Base-by-base conservation (phyloP, 2,113 vertebrate genomes). In the Sitta europaea region DNA sequence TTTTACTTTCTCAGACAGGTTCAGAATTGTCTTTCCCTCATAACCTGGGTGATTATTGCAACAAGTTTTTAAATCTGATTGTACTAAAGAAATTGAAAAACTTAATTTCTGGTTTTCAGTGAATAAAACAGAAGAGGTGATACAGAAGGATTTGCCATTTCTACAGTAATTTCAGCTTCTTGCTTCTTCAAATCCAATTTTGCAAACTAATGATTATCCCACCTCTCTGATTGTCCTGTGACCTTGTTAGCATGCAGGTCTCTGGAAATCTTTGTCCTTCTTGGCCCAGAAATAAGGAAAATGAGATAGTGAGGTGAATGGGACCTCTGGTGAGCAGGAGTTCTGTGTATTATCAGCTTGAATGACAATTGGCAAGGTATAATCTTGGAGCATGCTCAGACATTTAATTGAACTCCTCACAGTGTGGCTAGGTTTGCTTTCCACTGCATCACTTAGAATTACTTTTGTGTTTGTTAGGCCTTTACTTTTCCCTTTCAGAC, bases 131-230 rank as follows among this genome's bases (percentile, higher is more conserved):
- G 70, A 31, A 36, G 66, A 70, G 12, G 28, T 71, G 62, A 73
- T 80, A 78, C 55, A 93, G 93, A 57, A 67, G 18, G 28, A 36
- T 68, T 83, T 86, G 10, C n/a, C 33, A 58, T 72, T 72, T 42
- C 17, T 66, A 74, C 53, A 62, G 53, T 88, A 75, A 89, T 79
- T 75, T 88, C 59, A 38, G 27, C 29, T 86, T 66, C 73, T 74
- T 85, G 28, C 93, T 92, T 85, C 86, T 95, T 51, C 9, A 76
- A 95, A 81, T 94, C 70, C 40, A 79, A 50, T 97, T 97, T 95
- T 93, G 66, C 38, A 83, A 92, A 90, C 20, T 78, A 93, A 15
- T 36, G 35, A 51, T 75, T 86, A 88, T 58, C 29, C 21, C 6
- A 29, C 31, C 27, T 73, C 76, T 63, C 78, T 94, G 88, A 67